Conservation (phyloP, 2,888 invertebrate genomes). For the Limnephilus rhombicus region DNA sequence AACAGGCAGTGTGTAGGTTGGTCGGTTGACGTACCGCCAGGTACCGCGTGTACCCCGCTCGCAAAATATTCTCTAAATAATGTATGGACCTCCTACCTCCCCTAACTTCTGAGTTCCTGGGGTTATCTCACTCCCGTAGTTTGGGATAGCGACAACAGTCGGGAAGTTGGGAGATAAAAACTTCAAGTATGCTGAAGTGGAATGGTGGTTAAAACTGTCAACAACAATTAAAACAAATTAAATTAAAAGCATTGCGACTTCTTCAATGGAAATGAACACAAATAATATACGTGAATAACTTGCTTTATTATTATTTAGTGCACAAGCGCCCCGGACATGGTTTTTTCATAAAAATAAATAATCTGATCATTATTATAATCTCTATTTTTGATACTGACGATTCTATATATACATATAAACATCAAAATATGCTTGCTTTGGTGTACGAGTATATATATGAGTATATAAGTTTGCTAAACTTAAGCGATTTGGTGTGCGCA, state of each 20-base stretch:
- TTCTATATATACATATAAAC: too few relatives aligned
- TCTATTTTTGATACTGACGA: too few relatives aligned
- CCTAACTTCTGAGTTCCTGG: conserved; percentile 31
- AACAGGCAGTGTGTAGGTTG: conserved; percentile 14
- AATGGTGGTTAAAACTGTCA: neutral
- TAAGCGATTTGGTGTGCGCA: too few relatives aligned
- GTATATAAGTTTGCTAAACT: too few relatives aligned
- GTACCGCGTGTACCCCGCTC: neutral
- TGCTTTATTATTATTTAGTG: neutral
- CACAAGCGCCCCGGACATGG: neutral
- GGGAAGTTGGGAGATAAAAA: neutral
- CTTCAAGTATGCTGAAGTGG: neutral
- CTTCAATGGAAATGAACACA: neutral
- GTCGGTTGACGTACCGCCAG: neutral
- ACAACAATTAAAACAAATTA: neutral
- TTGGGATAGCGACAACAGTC: neutral
- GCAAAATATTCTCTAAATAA: conserved; percentile 20
- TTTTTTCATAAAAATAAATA: too few relatives aligned
- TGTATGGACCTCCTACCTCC: neutral
- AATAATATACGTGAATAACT: neutral
- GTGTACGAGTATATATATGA: too few relatives aligned
- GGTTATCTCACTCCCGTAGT: neutral
- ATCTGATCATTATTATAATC: too few relatives aligned
- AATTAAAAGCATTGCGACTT: neutral
- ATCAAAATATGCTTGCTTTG: too few relatives aligned